Conservation (phyloP, 2,113 vertebrate genomes). For the Pholis gunnellus region DNA sequence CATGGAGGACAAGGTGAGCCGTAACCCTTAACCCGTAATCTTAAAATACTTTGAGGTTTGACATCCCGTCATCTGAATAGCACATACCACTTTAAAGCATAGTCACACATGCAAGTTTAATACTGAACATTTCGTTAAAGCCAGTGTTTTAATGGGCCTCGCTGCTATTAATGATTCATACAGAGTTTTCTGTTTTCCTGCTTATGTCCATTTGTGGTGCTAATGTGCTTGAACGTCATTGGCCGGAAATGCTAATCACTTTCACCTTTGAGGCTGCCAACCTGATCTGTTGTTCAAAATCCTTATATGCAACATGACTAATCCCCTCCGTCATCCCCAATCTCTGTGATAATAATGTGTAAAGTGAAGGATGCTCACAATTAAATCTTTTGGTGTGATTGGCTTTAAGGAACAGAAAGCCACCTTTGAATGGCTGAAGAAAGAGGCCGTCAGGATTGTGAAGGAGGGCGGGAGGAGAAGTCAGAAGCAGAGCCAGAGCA, state of each 20-base stretch:
- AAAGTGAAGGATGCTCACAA: background rate
- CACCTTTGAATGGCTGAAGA: constrained; percentile 80
- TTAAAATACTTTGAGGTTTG: background rate
- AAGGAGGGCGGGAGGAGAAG: constrained; percentile 48
- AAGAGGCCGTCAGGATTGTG: constrained; percentile 76
- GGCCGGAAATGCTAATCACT: background rate
- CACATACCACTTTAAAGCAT: background rate
- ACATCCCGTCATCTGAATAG: background rate
- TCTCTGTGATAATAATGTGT: background rate
- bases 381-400: background rate
- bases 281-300: background rate
- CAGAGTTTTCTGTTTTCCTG: background rate
- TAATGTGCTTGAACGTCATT: background rate
- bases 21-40: background rate
- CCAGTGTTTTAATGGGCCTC: background rate
- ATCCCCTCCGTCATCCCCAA: too few species aligned
- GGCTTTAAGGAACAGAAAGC: constrained; percentile 70
- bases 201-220: background rate
- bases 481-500: constrained; percentile 18
- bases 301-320: background rate
- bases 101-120: background rate
- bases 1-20: constrained; percentile 77
- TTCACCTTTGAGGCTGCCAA: background rate
- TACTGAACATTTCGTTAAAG: background rate
- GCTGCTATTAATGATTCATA: background rate